Percentiles rank a stretch among this genome's conserved stretches.
Evolutionary conservation across 2,888 invertebrate species (phyloP).

Genomic region (Drosophila cracens): DNA sequence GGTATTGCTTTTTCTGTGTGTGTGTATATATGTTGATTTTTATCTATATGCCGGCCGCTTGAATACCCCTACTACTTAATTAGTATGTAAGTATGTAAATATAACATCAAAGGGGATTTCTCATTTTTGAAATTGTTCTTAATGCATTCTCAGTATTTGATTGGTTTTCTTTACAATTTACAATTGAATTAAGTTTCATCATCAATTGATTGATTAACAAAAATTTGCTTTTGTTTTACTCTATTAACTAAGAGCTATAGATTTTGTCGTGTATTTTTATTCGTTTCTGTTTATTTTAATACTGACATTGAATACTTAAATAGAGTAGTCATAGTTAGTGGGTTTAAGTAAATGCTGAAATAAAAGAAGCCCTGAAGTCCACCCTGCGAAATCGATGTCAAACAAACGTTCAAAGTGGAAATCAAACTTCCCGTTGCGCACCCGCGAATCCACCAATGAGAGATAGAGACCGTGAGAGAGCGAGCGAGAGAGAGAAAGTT

Average conservation of each 20-base stretch:
- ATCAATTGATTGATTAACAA: conserved; percentile 40
- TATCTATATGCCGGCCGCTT: conserved; percentile 8
- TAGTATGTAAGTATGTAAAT: conserved; percentile 20
- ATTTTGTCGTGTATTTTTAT: conserved; percentile 8
- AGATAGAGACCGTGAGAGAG: conserved; percentile 3
- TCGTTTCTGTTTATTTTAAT: conserved; percentile 43
- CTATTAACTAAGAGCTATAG: conserved; percentile 22
- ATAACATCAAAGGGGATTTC: conserved; percentile 67
- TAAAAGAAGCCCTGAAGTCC: conserved; percentile 35
- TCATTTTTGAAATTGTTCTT: conserved; percentile 28
- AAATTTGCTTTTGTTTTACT: conserved; percentile 15
- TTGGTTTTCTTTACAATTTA: conserved; percentile 70
- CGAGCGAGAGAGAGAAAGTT: neutral
- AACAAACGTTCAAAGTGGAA: conserved; percentile 33
- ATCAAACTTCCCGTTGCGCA: conserved; percentile 65
- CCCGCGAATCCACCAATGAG: neutral
- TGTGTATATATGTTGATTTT: conserved; percentile 2
- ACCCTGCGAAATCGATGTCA: conserved; percentile 11
- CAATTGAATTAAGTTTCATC: conserved; percentile 61
- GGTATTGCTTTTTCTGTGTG: conserved; percentile 9
- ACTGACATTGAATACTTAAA: conserved; percentile 69
- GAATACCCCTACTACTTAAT: conserved; percentile 36
- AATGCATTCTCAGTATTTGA: conserved; percentile 6
- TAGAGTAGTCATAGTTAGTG: conserved; percentile 42
- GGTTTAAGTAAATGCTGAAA: conserved; percentile 64